Evolutionary conservation across 2,113 vertebrate genomes (phyloP).

Genomic region (Anser brachyrhynchus): DNA sequence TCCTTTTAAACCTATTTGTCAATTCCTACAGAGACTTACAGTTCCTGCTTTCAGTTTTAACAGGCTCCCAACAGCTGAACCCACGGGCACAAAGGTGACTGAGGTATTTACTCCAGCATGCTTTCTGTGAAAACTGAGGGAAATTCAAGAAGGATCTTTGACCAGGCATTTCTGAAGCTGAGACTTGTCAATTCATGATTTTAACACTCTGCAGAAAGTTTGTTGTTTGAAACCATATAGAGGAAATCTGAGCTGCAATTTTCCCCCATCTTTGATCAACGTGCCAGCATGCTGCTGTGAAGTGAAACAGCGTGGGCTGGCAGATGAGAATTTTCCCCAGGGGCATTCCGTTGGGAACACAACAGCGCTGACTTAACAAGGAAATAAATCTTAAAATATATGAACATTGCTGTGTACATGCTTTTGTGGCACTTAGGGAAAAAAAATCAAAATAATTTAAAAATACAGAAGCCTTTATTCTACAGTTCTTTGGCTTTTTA

Average conservation of each 20-base stretch:
- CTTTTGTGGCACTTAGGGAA: not conserved
- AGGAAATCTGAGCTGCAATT: slow-evolving; percentile 27
- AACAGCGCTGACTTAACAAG: slow-evolving; percentile 14
- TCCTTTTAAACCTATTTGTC: not conserved
- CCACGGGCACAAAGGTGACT: not conserved
- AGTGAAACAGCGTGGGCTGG: not conserved
- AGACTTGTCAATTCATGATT: not conserved
- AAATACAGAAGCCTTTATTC: not conserved
- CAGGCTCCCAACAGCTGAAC: not conserved
- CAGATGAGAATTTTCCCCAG: not conserved
- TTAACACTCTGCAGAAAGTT: not conserved
- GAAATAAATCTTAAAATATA: not conserved
- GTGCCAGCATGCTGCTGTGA: not conserved
- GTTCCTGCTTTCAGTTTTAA: not conserved
- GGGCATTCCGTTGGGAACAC: not conserved
- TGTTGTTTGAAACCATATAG: not conserved
- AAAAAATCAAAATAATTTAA: not conserved
- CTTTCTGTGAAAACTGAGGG: not conserved
- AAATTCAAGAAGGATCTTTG: not conserved
- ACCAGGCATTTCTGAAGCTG: not conserved
- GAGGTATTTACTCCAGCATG: not conserved
- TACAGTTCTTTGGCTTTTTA: not conserved
- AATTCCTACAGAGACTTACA: not conserved
- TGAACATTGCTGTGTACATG: not conserved
- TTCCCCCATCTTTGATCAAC: not conserved